Evolutionary conservation across 2,797 vertebrate genomes (phyloP).

Genomic region (Momotus momota): DNA sequence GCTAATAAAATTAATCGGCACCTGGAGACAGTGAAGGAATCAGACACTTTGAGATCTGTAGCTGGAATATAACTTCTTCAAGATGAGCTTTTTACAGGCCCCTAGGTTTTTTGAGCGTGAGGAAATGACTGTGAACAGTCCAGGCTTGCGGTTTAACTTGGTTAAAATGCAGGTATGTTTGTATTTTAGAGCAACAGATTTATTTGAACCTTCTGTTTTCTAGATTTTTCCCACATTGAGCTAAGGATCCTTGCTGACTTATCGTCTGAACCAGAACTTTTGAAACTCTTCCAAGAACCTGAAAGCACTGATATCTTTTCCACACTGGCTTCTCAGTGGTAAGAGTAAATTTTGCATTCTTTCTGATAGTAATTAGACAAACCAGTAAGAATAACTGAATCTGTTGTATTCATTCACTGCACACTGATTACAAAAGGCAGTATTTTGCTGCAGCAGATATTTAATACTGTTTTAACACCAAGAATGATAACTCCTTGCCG

Average conservation of each 20-base stretch:
- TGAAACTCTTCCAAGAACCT: conserved; percentile 86
- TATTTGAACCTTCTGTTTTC: not conserved
- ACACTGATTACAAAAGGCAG: not conserved
- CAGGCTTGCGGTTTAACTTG: not conserved
- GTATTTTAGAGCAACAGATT: not conserved
- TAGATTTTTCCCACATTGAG: conserved; percentile 96
- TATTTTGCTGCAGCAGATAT: not conserved
- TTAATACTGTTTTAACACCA: not conserved
- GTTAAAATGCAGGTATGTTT: not conserved
- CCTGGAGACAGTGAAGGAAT: not conserved
- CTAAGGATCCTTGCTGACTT: conserved; percentile 92
- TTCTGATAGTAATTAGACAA: not conserved
- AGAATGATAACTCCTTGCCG: not conserved
- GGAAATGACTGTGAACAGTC: not conserved
- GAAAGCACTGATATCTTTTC: conserved; percentile 86
- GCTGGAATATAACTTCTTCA: not conserved
- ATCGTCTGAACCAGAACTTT: conserved; percentile 90
- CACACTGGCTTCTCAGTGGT: conserved; percentile 91
- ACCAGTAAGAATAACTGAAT: not conserved
- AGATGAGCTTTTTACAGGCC: not conserved
- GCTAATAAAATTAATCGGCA: not conserved
- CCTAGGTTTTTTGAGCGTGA: not conserved
- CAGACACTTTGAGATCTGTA: not conserved
- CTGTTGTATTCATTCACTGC: not conserved
- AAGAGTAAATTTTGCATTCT: conserved; percentile 47